A percentile compares a stretch with the other conserved stretches of the same genome.
Evolutionary conservation across 1,140 invertebrate genomes (phyloP).

Genomic region (Ostrea denselamellosa): DNA sequence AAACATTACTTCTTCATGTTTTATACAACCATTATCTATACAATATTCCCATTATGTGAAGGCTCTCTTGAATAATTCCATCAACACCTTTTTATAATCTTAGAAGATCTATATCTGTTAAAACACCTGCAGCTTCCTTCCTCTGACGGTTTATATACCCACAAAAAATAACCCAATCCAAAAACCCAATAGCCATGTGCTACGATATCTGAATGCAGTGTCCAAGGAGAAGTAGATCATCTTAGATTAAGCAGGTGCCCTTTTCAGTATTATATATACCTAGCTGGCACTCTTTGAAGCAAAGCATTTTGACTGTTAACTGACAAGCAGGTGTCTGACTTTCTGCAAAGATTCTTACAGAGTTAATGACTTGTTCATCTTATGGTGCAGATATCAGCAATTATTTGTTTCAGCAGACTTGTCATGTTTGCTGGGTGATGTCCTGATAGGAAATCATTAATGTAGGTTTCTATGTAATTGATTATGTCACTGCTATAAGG

Average conservation of each 20-base stretch:
- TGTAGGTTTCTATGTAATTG: background rate
- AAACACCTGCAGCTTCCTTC: slow-evolving; percentile 36
- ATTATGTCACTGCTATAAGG: slow-evolving; percentile 20
- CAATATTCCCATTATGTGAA: slow-evolving; percentile 17
- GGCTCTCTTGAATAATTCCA: slow-evolving; percentile 32
- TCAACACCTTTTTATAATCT: slow-evolving; percentile 29
- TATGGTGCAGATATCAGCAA: background rate
- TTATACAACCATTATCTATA: slow-evolving; percentile 8
- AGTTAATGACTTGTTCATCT: slow-evolving; percentile 19
- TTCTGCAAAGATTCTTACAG: slow-evolving; percentile 9
- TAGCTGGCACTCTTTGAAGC: slow-evolving; percentile 7
- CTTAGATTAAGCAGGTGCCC: background rate
- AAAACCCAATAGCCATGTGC: slow-evolving; percentile 9
- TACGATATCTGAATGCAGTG: slow-evolving; percentile 5
- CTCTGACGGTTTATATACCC: background rate
- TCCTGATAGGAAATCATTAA: slow-evolving; percentile 15
- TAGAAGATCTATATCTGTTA: background rate
- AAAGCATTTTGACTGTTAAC: background rate
- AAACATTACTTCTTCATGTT: background rate
- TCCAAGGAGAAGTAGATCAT: background rate
- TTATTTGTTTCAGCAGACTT: background rate
- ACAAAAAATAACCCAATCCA: background rate
- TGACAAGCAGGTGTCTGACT: slow-evolving; percentile 12
- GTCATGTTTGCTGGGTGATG: background rate
- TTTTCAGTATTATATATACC: background rate